Conservation (phyloP, 2,113 vertebrate genomes). For the Trochalopteron elliotii region DNA sequence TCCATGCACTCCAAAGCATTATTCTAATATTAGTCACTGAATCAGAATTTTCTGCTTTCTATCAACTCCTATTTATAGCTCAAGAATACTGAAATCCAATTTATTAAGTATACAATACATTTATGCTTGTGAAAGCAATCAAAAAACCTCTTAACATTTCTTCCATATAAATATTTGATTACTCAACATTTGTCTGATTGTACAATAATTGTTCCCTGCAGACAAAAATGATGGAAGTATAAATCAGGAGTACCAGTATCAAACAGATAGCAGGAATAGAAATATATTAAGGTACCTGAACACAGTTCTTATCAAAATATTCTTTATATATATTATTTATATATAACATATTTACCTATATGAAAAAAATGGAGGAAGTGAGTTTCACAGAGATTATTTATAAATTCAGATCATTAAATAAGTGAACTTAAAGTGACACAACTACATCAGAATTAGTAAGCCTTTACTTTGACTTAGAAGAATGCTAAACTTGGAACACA, state of each 20-base stretch:
- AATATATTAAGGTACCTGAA: background rate
- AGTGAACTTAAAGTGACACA: background rate
- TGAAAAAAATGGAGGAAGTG: background rate
- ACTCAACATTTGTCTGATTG: background rate
- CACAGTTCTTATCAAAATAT: background rate
- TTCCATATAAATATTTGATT: background rate
- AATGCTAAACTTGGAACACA: background rate
- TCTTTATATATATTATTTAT: background rate
- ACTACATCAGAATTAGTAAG: background rate
- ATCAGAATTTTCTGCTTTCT: background rate
- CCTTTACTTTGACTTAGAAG: background rate
- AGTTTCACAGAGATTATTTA: background rate
- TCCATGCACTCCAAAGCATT: background rate
- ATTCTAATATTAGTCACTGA: background rate
- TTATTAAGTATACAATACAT: background rate
- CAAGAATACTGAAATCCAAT: background rate
- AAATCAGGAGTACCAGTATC: background rate
- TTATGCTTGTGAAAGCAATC: background rate
- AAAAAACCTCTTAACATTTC: background rate
- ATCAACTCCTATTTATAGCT: background rate
- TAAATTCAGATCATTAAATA: background rate
- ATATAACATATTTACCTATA: background rate
- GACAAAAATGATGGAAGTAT: background rate
- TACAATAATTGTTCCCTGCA: background rate
- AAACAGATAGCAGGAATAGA: background rate